Base-by-base conservation (phyloP, 2,888 invertebrate genomes). In the Drosophila phalerata region DNA sequence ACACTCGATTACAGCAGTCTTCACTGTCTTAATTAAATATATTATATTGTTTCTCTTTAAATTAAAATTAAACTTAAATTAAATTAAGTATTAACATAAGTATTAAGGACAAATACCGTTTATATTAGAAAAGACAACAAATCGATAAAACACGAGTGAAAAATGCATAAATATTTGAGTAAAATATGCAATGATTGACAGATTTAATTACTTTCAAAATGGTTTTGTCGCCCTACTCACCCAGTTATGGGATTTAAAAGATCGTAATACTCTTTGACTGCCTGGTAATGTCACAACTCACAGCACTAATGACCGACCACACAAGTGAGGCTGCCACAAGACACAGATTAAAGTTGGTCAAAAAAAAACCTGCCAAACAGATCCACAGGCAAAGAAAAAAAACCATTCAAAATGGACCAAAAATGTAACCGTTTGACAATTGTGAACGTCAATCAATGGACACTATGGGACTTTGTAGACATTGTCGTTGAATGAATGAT, bases 381-480 rank as follows among this genome's bases (percentile, higher is more conserved):
- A 34, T 55, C 51, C 40, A 42, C 48, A 43, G 49, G 57, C 65
- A 32, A 58, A 2, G 8, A 72, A 57, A 22, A 22, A 37, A 40
- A 52, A 3, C 9, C 28, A 40, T 13, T 28, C 8, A 13, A 53
- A 19, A 42, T 30, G 30, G 38, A 19, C 22, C 42, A 19, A 42
- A 55, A 55, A 13, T 55, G 30, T 42, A 55, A 42, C 25, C 57
- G 43, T 67, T 75, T 68, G 73, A 73, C 73, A 73, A 64, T 73
- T 75, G 67, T 56, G 53, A 49, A 56, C 52, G 74, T 70, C 75
- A 75, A 75, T 75, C 75, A 75, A 43, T 62, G 55, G n/a, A 38
- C 13, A 51, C n/a, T 43, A 40, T 43, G 43, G 6, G 22, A 56
- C 34, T 37, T 34, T 45, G 32, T 43, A 6, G 43, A 22, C 56